Percentiles rank a stretch among this genome's conserved stretches.
phyloP scores from a whole-genome alignment of 1,140 invertebrate species.

The Anastrepha ludens region DNA sequence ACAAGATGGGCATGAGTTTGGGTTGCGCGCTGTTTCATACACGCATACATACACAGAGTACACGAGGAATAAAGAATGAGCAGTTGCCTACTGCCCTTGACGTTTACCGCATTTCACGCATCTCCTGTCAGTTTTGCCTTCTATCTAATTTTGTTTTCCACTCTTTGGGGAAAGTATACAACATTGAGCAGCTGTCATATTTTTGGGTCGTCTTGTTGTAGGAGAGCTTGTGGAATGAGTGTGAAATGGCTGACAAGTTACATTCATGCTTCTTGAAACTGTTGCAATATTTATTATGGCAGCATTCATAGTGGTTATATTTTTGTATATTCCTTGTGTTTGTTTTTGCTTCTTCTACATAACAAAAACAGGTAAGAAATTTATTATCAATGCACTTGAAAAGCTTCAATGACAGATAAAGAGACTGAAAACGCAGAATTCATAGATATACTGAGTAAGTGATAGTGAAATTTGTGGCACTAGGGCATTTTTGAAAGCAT shows the following conservation, averaged over 20 bases:
- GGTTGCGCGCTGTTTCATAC: not conserved
- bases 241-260: constrained; percentile 8
- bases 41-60: not conserved
- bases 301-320: not conserved
- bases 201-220: not conserved
- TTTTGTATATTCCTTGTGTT: not conserved
- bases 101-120: not conserved
- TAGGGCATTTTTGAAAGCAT: not conserved
- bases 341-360: not conserved
- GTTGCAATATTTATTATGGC: constrained; percentile 42
- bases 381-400: constrained; percentile 33
- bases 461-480: not conserved
- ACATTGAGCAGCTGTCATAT: constrained; percentile 17
- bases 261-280: constrained; percentile 6
- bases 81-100: not conserved
- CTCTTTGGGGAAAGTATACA: constrained; percentile 33
- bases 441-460: not conserved
- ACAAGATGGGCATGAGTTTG: too few relatives aligned
- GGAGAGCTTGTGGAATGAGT: not conserved
- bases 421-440: not conserved
- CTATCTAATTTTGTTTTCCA: not conserved
- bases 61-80: not conserved
- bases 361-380: not conserved
- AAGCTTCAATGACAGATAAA: not conserved
- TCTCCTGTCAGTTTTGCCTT: not conserved